Conservation (phyloP, 2,888 invertebrate species). For the Leptopilina myrica region DNA sequence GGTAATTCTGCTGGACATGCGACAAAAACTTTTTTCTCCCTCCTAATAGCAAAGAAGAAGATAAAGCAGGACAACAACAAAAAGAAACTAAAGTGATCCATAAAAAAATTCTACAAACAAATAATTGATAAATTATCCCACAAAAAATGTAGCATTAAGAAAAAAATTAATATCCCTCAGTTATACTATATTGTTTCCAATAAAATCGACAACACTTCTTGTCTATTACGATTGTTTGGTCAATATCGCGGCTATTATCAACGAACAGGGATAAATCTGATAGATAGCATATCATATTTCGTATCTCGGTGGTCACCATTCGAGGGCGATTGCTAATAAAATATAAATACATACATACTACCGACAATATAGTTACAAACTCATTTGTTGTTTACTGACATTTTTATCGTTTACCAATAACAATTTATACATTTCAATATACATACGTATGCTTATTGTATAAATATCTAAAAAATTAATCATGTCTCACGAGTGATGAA, state of each 20-base stretch:
- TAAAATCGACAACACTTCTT: background rate
- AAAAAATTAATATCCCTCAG: too few species aligned
- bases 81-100: too few species aligned
- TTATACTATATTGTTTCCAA: too few species aligned
- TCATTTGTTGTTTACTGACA: slow-evolving; percentile 57
- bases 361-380: background rate
- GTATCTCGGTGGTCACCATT: slow-evolving; percentile 55
- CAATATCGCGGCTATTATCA: slow-evolving; percentile 45
- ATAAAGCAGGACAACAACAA: too few species aligned
- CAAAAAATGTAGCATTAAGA: too few species aligned
- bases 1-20: too few species aligned
- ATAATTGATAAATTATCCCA: too few species aligned
- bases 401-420: slow-evolving; percentile 57
- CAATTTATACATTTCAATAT: slow-evolving; percentile 51
- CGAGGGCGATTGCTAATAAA: slow-evolving; percentile 59
- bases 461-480: background rate
- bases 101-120: too few species aligned
- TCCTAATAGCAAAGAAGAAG: too few species aligned
- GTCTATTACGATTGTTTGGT: slow-evolving; percentile 43
- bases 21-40: too few species aligned
- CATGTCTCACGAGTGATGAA: slow-evolving; percentile 25
- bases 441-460: too few species aligned
- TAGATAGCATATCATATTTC: slow-evolving; percentile 57
- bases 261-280: slow-evolving; percentile 45
- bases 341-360: slow-evolving; percentile 26